Conservation (phyloP, 92 coral and sea anemone species). For the Heteractis magnifica region DNA sequence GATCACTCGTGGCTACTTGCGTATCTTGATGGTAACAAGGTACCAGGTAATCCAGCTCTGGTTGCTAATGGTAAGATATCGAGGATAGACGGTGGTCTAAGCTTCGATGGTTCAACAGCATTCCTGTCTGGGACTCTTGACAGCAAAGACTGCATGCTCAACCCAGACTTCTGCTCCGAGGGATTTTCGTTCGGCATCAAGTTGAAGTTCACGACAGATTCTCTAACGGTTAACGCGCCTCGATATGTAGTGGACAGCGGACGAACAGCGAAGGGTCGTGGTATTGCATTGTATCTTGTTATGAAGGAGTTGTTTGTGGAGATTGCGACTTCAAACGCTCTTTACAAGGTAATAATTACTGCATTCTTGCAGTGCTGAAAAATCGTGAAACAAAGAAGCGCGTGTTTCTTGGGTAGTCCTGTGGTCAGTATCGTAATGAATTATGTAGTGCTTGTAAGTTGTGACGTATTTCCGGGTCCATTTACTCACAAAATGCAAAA, state of each 20-base stretch:
- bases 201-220: slow-evolving; percentile 52
- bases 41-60: slow-evolving; percentile 71
- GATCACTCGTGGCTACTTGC: slow-evolving; percentile 71
- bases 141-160: slow-evolving; percentile 48
- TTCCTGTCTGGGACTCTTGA: slow-evolving; percentile 50
- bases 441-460: too few species aligned
- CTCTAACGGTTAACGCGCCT: slow-evolving; percentile 57
- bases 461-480: too few species aligned
- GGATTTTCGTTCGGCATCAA: slow-evolving; percentile 67
- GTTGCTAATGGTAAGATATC: slow-evolving; percentile 47
- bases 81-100: slow-evolving; percentile 61
- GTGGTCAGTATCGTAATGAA: too few species aligned
- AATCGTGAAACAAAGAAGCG: too few species aligned
- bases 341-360: slow-evolving; percentile 53
- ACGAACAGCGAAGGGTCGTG: slow-evolving; percentile 59
- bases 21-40: slow-evolving; percentile 39
- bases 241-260: slow-evolving; percentile 77
- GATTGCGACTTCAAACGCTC: slow-evolving; percentile 57
- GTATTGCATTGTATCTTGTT: slow-evolving; percentile 56
- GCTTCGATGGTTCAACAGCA: slow-evolving; percentile 66
- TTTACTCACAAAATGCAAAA: too few species aligned
- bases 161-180: slow-evolving; percentile 63
- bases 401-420: too few species aligned
- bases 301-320: slow-evolving; percentile 64
- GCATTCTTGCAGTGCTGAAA: too few species aligned